Conservation (phyloP, 2,797 vertebrate genomes). For the Rhinatrema bivittatum region DNA sequence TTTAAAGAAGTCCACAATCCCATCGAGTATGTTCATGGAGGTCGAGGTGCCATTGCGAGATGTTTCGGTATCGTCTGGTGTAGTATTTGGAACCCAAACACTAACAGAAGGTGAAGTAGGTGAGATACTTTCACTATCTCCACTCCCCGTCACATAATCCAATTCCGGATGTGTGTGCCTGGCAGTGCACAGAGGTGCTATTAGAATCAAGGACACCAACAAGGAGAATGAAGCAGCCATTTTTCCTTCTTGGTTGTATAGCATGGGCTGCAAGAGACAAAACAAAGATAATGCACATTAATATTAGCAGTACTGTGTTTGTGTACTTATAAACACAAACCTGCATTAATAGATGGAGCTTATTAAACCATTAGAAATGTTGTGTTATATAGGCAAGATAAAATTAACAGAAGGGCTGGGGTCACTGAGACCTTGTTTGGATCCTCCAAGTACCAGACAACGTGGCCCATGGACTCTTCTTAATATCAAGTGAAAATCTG, state of each 20-base stretch:
- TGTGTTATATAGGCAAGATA: no score
- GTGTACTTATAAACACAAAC: no score
- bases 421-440: no score
- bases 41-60: constrained; percentile 67
- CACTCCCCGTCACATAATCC: constrained; percentile 64
- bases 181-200: constrained; percentile 7
- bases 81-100: constrained; percentile 37
- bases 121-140: constrained; percentile 68
- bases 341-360: no score
- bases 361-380: no score
- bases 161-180: constrained; percentile 1
- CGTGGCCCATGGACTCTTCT: no score
- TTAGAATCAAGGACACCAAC: constrained; percentile 1
- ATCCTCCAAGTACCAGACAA: no score
- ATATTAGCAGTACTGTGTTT: no score
- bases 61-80: constrained; percentile 21
- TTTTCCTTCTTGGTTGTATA: accelerated
- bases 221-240: not conserved
- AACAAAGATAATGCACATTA: no score
- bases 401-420: no score
- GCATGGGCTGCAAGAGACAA: not conserved
- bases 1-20: constrained; percentile 84
- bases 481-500: no score
- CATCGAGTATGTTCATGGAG: constrained; percentile 57
- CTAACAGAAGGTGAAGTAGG: constrained; percentile 51